Percentiles rank a stretch among this genome's conserved stretches.
Conservation (phyloP, 2,888 invertebrate genomes). For the Dolomedes plantarius region DNA sequence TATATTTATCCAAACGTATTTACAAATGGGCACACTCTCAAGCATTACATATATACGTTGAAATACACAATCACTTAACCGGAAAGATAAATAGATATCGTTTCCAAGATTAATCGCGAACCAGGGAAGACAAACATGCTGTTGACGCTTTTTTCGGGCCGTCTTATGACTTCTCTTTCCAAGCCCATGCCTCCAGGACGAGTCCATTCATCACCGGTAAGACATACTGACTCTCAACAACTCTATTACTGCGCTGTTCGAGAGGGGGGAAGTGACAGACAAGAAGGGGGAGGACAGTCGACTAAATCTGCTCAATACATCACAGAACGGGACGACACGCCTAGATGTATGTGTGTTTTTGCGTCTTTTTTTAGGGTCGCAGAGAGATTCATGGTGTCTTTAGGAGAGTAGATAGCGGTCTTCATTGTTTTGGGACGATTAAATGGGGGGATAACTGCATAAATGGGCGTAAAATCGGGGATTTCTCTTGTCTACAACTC, state of each 20-base stretch:
- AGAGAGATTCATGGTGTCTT: not conserved
- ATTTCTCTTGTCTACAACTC: too few species aligned
- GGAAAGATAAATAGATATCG: constrained; percentile 4
- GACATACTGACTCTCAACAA: constrained; percentile 41
- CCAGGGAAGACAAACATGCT: constrained; percentile 30
- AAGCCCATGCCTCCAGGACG: not conserved
- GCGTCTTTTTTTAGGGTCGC: not conserved
- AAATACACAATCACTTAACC: not conserved
- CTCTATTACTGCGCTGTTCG: constrained; percentile 32
- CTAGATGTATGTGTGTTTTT: constrained; percentile 12
- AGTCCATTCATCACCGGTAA: constrained; percentile 41
- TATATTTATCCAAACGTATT: too few species aligned
- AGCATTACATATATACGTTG: not conserved
- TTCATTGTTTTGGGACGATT: not conserved
- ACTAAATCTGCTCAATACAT: constrained; percentile 49
- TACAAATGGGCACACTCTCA: too few species aligned
- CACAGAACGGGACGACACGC: constrained; percentile 21
- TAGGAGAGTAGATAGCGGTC: not conserved
- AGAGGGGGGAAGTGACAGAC: not conserved
- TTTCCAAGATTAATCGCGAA: not conserved
- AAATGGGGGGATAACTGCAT: too few species aligned
- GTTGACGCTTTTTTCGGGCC: constrained; percentile 35
- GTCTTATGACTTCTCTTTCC: constrained; percentile 9
- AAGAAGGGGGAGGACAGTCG: not conserved
- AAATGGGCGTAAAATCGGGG: too few species aligned